phyloP scores from a whole-genome alignment of 2,797 vertebrate species.

The Propithecus perrieri region DNA sequence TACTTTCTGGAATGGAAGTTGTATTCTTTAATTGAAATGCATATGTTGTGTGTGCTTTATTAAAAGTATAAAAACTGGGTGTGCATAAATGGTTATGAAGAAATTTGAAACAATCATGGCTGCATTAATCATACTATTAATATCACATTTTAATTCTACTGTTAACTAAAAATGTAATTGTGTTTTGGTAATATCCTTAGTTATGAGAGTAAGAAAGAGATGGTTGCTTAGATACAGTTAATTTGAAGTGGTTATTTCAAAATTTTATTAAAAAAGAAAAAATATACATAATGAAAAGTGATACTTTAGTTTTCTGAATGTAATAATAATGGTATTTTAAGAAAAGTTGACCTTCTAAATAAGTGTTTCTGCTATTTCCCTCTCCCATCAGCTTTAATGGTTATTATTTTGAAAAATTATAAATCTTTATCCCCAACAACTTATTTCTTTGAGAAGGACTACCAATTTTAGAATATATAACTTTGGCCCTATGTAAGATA shows the following conservation, averaged over 20 bases:
- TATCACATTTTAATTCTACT: background rate
- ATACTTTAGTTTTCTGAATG: conserved; percentile 42
- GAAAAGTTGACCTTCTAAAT: background rate
- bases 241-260: conserved; percentile 57
- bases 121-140: background rate
- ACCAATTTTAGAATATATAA: conserved; percentile 24
- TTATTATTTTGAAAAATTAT: conserved; percentile 36
- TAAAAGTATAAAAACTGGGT: background rate
- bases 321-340: background rate
- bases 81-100: background rate
- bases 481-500: conserved; percentile 24
- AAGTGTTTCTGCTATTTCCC: background rate
- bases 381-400: background rate
- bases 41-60: background rate
- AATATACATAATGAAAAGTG: background rate
- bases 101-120: background rate
- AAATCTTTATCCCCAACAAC: background rate
- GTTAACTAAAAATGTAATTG: conserved; percentile 43
- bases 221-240: conserved; percentile 60
- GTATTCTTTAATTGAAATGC: background rate
- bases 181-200: conserved; percentile 25
- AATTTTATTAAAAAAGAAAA: conserved; percentile 32
- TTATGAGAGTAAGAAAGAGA: background rate
- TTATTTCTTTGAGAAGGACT: background rate
- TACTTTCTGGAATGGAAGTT: background rate